Percentiles rank a stretch among this genome's conserved stretches.
Conservation (phyloP, 2,113 vertebrate species). For the Pycnonotus jocosus region DNA sequence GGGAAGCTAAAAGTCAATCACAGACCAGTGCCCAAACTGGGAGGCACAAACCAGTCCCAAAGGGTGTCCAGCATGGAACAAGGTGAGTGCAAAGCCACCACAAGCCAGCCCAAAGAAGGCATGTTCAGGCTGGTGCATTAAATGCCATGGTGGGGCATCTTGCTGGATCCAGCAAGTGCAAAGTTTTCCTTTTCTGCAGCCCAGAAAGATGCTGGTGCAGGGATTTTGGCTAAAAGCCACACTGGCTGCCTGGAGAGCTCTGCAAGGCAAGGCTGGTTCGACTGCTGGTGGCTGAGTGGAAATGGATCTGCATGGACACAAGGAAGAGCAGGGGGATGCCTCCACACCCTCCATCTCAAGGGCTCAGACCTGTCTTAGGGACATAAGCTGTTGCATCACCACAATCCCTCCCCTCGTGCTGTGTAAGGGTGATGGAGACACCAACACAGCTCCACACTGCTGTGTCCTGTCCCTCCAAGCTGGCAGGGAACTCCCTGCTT, state of each 20-base stretch:
- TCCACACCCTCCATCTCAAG: background rate
- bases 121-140: background rate
- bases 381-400: background rate
- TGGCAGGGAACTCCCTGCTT: background rate
- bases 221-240: background rate
- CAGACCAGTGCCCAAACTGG: background rate
- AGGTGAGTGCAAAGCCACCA: background rate
- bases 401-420: background rate
- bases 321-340: background rate
- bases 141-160: background rate
- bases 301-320: background rate
- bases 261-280: rapidly evolving
- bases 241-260: background rate
- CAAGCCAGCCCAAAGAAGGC: background rate
- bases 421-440: background rate
- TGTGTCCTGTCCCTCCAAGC: background rate
- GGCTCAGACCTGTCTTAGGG: background rate
- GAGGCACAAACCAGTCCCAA: background rate
- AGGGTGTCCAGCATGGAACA: background rate
- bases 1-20: background rate
- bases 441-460: background rate
- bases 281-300: background rate
- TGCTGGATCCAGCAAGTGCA: background rate
- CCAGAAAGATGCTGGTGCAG: background rate
- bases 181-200: background rate